A percentile compares a stretch with the other conserved stretches of the same genome.
These are phyloP conservation scores for Nemurella pictetii DNA, from an alignment of 2,888 invertebrate genomes.

Conservation along the genomic window DNA sequence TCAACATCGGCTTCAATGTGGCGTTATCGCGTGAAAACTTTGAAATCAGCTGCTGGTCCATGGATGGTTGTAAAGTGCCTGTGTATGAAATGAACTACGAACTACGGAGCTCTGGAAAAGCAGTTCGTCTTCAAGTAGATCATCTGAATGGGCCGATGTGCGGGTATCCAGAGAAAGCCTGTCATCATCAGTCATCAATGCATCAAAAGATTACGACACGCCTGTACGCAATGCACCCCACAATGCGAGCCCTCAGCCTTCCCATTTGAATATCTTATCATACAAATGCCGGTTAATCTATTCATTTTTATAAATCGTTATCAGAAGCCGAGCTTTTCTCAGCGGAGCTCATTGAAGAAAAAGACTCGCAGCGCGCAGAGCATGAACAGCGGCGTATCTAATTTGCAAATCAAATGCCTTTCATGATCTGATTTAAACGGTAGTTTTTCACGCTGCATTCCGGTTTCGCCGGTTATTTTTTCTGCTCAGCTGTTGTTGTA, in stretches of 20 bases:
- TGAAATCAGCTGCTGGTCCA: neutral
- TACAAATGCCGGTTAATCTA: neutral
- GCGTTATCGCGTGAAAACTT: neutral
- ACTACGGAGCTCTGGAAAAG: neutral
- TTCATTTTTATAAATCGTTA: neutral
- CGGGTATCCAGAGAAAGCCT: neutral
- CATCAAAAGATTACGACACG: neutral
- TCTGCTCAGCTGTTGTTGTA: neutral
- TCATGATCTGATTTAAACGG: slow-evolving; percentile 15
- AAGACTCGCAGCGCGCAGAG: neutral
- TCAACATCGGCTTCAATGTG: neutral
- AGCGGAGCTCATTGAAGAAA: neutral
- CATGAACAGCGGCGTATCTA: slow-evolving; percentile 4
- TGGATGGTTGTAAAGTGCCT: neutral
- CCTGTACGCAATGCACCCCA: neutral
- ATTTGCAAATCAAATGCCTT: slow-evolving; percentile 1
- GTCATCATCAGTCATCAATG: neutral
- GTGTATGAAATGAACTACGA: neutral
- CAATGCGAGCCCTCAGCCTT: neutral
- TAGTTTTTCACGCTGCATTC: neutral
- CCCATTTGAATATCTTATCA: neutral
- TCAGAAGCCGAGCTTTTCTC: neutral
- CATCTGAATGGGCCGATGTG: neutral
- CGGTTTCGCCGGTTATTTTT: neutral
- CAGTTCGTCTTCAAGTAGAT: neutral